Evolutionary conservation across 1,140 invertebrate genomes (phyloP).

Genomic region (Papilio machaon): DNA sequence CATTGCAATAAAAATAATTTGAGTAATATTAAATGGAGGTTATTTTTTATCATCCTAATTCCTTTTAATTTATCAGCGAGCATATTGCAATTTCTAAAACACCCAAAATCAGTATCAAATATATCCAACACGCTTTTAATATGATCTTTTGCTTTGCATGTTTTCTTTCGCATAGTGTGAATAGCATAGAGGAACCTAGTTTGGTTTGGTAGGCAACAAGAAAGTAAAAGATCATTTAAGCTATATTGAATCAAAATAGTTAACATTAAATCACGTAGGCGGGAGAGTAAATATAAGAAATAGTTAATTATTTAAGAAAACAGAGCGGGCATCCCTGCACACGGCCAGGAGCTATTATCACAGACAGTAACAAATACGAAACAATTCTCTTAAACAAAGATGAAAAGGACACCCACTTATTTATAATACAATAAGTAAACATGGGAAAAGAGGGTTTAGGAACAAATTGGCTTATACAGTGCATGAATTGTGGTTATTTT

Average conservation of each 20-base stretch:
- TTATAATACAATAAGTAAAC: slow-evolving; percentile 42
- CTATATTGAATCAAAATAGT: not conserved
- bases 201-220: not conserved
- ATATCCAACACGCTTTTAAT: too few relatives aligned
- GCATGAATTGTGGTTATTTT: not conserved
- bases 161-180: too few relatives aligned
- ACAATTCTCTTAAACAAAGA: slow-evolving; percentile 56
- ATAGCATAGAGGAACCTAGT: too few relatives aligned
- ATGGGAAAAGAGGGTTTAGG: slow-evolving; percentile 9
- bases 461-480: not conserved
- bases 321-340: slow-evolving; percentile 36
- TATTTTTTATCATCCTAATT: not conserved
- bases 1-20: not conserved
- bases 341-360: slow-evolving; percentile 50
- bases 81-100: too few relatives aligned
- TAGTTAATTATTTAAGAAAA: slow-evolving; percentile 41
- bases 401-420: slow-evolving; percentile 37
- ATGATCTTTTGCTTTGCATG: too few relatives aligned
- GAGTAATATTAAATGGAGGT: slow-evolving; percentile 31
- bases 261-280: not conserved
- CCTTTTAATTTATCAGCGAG: not conserved
- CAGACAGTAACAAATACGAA: slow-evolving; percentile 58
- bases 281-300: not conserved
- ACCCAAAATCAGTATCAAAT: too few relatives aligned
- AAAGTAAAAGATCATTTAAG: not conserved